Conservation (phyloP, 2,113 vertebrate genomes). For the Lagopus leucura region DNA sequence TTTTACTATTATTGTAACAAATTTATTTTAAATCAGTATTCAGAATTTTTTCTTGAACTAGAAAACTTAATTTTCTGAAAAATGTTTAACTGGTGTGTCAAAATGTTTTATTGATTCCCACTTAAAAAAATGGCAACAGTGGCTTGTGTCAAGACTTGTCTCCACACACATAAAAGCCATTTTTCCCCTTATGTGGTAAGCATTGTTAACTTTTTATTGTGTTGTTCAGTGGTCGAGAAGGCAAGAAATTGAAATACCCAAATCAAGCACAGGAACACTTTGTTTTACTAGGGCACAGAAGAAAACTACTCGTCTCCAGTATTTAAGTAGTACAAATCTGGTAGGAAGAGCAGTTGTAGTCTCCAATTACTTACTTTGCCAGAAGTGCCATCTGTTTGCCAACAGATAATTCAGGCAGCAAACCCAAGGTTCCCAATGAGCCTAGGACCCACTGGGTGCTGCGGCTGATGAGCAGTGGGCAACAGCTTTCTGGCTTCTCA, state of each 20-base stretch:
- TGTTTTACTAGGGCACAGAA: neutral
- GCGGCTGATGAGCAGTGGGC: neutral
- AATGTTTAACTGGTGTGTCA: neutral
- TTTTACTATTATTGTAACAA: neutral
- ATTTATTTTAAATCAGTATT: neutral
- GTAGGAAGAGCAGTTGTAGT: neutral
- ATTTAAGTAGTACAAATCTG: neutral
- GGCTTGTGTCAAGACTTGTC: neutral
- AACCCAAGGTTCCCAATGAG: neutral
- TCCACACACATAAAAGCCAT: fast-evolving
- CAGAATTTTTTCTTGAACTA: neutral
- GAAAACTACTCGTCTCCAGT: neutral
- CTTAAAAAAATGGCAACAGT: neutral
- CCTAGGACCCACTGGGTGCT: neutral
- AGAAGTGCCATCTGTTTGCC: neutral
- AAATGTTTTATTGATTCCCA: neutral
- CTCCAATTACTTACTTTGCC: neutral
- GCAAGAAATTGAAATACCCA: neutral
- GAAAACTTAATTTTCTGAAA: neutral
- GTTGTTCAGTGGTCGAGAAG: neutral
- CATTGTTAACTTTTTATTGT: neutral
- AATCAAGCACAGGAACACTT: neutral
- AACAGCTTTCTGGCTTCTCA: neutral
- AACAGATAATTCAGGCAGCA: neutral
- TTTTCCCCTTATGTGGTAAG: neutral